These are phyloP conservation scores for Nautilus pompilius DNA, from an alignment of 1,140 invertebrate species.

Conservation along the genomic window DNA sequence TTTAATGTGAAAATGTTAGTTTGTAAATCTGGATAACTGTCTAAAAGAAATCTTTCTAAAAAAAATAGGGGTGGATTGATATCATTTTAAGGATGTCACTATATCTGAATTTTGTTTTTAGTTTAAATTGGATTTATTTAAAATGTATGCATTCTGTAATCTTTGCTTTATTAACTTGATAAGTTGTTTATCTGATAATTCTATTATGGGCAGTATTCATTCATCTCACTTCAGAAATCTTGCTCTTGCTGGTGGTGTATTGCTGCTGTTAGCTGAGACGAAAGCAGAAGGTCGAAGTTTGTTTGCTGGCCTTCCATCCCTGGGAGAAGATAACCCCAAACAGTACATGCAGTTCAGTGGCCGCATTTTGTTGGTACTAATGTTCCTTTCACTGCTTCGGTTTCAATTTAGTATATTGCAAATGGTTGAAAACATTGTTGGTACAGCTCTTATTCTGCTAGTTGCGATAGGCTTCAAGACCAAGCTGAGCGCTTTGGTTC, in stretches of 20 bases:
- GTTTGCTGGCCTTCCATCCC: conserved; percentile 95
- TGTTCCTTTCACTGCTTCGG: conserved; percentile 95
- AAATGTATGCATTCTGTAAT: no score
- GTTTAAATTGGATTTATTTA: no score
- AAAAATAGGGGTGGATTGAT: no score
- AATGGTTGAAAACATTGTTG: conserved; percentile 86
- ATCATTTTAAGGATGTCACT: no score
- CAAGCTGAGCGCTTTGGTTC: conserved; percentile 91
- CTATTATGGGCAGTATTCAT: no score
- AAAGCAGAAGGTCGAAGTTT: conserved; percentile 83
- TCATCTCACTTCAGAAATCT: conserved; percentile 73
- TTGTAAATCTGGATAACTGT: no score
- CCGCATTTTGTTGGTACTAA: conserved; percentile 92
- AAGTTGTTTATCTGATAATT: no score
- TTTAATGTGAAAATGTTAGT: no score
- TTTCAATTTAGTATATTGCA: conserved; percentile 70
- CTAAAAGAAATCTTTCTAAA: no score
- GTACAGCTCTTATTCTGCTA: conserved; percentile 90
- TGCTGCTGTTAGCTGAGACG: conserved; percentile 92
- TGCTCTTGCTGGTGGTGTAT: conserved; percentile 90
- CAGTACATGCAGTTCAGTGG: conserved; percentile 95
- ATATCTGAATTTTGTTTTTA: no score
- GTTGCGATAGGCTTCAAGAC: conserved; percentile 97
- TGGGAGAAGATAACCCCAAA: conserved; percentile 97
- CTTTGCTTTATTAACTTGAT: no score